These are phyloP conservation scores for Papilio glaucus DNA, from an alignment of 1,140 invertebrate genomes.

Conservation along the genomic window DNA sequence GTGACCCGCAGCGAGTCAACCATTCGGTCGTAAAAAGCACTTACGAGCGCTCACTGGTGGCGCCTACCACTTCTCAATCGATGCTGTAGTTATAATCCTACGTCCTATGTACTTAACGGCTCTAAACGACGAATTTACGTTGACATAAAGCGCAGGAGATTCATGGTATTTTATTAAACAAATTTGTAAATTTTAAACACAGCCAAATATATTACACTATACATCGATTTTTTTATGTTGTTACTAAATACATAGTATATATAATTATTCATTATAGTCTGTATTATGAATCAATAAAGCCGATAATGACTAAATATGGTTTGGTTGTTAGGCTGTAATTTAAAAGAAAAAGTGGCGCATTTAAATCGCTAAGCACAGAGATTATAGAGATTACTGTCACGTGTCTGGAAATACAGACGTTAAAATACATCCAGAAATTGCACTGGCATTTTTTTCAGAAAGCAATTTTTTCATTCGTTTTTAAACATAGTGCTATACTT, in stretches of 20 bases:
- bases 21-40: constrained; percentile 64
- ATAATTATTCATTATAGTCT: too few relatives aligned
- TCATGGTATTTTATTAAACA: too few relatives aligned
- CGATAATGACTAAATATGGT: not conserved
- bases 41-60: constrained; percentile 52
- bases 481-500: not conserved
- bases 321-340: not conserved
- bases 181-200: too few relatives aligned
- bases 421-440: constrained; percentile 22
- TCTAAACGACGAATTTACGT: too few relatives aligned
- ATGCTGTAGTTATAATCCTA: constrained; percentile 33
- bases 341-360: constrained; percentile 5
- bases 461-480: not conserved
- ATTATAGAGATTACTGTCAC: constrained; percentile 29
- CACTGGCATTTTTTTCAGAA: not conserved
- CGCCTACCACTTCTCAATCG: constrained; percentile 47
- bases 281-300: not conserved
- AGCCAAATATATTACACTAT: too few relatives aligned
- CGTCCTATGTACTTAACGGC: too few relatives aligned
- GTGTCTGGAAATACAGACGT: constrained; percentile 12
- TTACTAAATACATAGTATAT: too few relatives aligned
- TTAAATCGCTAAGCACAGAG: constrained; percentile 17
- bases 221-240: too few relatives aligned
- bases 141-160: too few relatives aligned
- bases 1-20: constrained; percentile 64